Percentiles rank a stretch among this genome's conserved stretches.
phyloP scores from a whole-genome alignment of 2,888 invertebrate species.

The Polylopha cassiicola region DNA sequence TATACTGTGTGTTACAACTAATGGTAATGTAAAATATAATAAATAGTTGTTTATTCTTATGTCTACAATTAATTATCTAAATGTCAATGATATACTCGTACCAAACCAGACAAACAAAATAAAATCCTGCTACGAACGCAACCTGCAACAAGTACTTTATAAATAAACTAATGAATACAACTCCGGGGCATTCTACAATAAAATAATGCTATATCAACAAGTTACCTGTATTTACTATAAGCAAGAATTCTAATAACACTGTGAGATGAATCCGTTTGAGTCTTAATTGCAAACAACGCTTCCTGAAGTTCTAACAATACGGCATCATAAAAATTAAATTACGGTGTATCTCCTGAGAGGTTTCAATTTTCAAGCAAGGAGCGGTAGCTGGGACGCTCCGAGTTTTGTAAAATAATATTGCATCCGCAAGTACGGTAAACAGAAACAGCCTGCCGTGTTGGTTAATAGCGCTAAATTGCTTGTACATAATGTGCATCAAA shows the following conservation, averaged over 20 bases:
- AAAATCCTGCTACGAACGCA: too few species aligned
- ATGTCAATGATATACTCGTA: too few species aligned
- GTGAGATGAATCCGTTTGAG: conserved; percentile 34
- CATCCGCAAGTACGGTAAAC: conserved; percentile 29
- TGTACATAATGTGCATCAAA: conserved; percentile 3
- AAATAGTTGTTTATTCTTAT: too few species aligned
- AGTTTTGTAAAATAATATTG: conserved; percentile 57
- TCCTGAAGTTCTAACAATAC: conserved; percentile 55
- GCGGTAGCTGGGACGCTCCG: conserved; percentile 44
- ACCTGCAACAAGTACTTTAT: too few species aligned
- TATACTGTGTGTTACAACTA: too few species aligned
- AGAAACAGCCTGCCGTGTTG: conserved; percentile 14
- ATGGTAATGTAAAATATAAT: too few species aligned
- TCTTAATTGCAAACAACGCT: conserved; percentile 54
- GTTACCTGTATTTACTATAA: conserved; percentile 4
- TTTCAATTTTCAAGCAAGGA: conserved; percentile 61
- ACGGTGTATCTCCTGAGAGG: conserved; percentile 56
- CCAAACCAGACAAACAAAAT: too few species aligned
- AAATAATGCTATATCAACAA: neutral
- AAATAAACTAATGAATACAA: too few species aligned
- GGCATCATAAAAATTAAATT: conserved; percentile 70
- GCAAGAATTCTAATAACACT: conserved; percentile 20
- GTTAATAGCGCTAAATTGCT: conserved; percentile 16
- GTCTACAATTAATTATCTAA: too few species aligned
- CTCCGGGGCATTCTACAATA: too few species aligned